A percentile compares a stretch with the other conserved stretches of the same genome.
phyloP scores from a whole-genome alignment of 2,797 vertebrate species.

The Myripristis jacobus region DNA sequence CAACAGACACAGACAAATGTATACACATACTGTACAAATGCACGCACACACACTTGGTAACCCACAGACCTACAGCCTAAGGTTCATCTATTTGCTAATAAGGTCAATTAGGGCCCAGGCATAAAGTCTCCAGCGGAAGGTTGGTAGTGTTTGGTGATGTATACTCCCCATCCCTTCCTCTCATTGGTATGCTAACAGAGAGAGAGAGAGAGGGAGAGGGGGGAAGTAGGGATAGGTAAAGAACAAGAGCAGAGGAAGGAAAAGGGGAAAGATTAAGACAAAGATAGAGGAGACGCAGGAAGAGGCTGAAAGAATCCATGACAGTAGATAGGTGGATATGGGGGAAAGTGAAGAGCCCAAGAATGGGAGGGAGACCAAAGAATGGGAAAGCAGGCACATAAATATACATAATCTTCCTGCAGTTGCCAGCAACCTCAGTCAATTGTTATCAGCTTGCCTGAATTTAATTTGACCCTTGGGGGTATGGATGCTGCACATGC shows the following conservation, averaged over 20 bases:
- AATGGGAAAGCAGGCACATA: constrained; percentile 48
- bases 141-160: constrained; percentile 9
- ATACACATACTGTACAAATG: neutral
- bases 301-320: constrained; percentile 7
- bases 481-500: constrained; percentile 63
- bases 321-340: neutral
- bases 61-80: constrained; percentile 21
- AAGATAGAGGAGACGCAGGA: constrained; percentile 1
- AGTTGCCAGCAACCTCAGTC: constrained; percentile 72
- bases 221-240: neutral
- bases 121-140: constrained; percentile 24
- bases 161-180: constrained; percentile 27
- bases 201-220: neutral
- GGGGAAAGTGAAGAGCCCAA: constrained; percentile 29
- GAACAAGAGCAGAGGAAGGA: constrained; percentile 4
- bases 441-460: constrained; percentile 79
- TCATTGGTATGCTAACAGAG: constrained; percentile 54
- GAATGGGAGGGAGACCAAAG: constrained; percentile 44
- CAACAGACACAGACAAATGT: neutral
- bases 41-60: constrained; percentile 8
- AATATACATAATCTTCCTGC: constrained; percentile 67
- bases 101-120: constrained; percentile 47
- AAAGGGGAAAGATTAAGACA: constrained; percentile 4
- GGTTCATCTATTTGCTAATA: constrained; percentile 54
- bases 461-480: constrained; percentile 80